Evolutionary conservation across 2,113 vertebrate species (phyloP).

Genomic region (Gorsachius goisagi): DNA sequence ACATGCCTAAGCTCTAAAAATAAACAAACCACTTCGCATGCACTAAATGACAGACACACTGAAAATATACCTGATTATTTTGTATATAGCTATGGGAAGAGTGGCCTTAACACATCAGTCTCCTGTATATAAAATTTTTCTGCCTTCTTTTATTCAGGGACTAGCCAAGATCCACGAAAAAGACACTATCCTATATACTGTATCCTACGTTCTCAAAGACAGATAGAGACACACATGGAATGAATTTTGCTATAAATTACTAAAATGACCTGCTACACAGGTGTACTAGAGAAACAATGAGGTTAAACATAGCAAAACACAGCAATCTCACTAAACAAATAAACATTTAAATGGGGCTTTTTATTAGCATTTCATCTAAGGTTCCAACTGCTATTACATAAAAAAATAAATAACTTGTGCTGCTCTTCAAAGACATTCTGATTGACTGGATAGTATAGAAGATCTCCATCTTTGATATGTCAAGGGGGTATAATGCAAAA

Average conservation of each 20-base stretch:
- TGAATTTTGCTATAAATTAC: background rate
- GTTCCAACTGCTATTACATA: background rate
- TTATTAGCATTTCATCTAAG: background rate
- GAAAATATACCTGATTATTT: background rate
- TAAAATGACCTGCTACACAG: background rate
- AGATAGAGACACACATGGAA: background rate
- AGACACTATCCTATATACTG: too few species aligned
- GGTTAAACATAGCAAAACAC: background rate
- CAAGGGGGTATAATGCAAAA: background rate
- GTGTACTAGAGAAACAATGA: background rate
- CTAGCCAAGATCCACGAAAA: background rate
- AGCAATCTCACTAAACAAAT: background rate
- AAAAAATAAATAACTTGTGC: background rate
- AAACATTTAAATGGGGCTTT: background rate
- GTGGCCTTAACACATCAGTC: background rate
- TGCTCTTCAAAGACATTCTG: background rate
- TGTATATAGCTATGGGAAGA: background rate
- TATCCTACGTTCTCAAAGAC: background rate
- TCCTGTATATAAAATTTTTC: background rate
- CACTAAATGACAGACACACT: background rate
- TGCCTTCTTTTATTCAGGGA: background rate
- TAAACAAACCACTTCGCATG: background rate
- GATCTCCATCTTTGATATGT: background rate
- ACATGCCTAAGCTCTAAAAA: background rate
- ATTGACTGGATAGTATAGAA: background rate